Percentiles rank a stretch among this genome's conserved stretches.
These are phyloP conservation scores for Montipora sp. DNA, from an alignment of 64 coral and sea anemone species.

Conservation along the genomic window DNA sequence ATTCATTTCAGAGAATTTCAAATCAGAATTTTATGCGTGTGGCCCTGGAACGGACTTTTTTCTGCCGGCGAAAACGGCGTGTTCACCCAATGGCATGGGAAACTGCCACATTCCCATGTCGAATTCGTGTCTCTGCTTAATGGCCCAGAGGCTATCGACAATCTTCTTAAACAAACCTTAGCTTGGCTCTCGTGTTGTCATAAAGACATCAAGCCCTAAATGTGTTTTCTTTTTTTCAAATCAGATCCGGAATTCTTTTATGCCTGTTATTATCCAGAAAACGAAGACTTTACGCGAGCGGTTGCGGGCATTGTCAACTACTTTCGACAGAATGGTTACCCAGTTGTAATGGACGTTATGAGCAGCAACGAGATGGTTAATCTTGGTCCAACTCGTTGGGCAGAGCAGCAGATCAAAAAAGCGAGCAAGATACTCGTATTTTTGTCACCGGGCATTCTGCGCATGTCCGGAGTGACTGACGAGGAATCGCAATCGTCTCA, in stretches of 20 bases:
- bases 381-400: slow-evolving; percentile 45
- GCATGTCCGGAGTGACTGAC: neutral
- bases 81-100: no score
- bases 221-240: neutral
- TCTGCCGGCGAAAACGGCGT: no score
- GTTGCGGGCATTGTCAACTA: slow-evolving; percentile 32
- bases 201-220: neutral
- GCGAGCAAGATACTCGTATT: slow-evolving; percentile 25
- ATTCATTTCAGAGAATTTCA: no score
- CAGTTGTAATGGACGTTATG: slow-evolving; percentile 31
- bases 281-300: neutral
- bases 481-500: neutral
- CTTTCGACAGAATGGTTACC: slow-evolving; percentile 24
- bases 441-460: slow-evolving; percentile 28
- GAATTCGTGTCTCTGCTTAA: no score
- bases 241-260: slow-evolving; percentile 16
- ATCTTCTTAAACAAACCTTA: neutral
- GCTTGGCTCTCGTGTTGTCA: neutral
- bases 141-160: no score
- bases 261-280: slow-evolving; percentile 37
- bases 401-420: slow-evolving; percentile 34
- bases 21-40: no score
- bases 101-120: no score
- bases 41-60: no score
- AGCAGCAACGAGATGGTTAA: neutral